phyloP scores from a whole-genome alignment of 1,140 invertebrate species.

The Marisa cornuarietis region DNA sequence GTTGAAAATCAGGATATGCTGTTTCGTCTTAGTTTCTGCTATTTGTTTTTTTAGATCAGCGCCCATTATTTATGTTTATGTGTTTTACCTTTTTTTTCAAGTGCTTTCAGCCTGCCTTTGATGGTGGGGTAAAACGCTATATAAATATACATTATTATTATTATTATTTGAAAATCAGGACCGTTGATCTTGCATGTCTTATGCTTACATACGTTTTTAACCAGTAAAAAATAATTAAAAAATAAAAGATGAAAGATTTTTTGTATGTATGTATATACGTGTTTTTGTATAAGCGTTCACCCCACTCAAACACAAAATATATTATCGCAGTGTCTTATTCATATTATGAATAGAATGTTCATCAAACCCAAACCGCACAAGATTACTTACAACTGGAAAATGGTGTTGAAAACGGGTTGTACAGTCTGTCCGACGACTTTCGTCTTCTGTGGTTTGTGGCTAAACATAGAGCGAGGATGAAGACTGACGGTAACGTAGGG shows the following conservation, averaged over 20 bases:
- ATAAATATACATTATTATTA: too few species aligned
- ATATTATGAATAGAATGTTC: background rate
- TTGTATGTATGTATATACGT: background rate
- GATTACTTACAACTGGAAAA: conserved; percentile 87
- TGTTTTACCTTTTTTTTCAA: too few species aligned
- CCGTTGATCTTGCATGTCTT: too few species aligned
- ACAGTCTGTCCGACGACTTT: conserved; percentile 91
- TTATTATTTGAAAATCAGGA: too few species aligned
- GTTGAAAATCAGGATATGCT: too few species aligned
- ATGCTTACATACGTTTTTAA: too few species aligned
- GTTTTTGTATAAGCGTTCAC: background rate
- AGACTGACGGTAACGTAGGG: conserved; percentile 93
- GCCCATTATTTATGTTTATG: too few species aligned
- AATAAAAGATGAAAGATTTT: too few species aligned
- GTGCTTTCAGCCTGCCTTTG: too few species aligned
- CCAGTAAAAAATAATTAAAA: background rate
- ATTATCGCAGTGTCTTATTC: background rate
- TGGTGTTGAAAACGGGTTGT: conserved; percentile 93
- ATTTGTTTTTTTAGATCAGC: too few species aligned
- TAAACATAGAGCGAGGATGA: conserved; percentile 82
- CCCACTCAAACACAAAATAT: background rate
- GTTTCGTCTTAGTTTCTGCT: too few species aligned
- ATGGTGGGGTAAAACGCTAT: too few species aligned
- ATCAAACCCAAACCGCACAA: background rate
- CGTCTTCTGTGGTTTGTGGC: conserved; percentile 83